A percentile compares a stretch with the other conserved stretches of the same genome.
phyloP scores from a whole-genome alignment of 2,888 invertebrate genomes.

The Ophonus ardosiacus region DNA sequence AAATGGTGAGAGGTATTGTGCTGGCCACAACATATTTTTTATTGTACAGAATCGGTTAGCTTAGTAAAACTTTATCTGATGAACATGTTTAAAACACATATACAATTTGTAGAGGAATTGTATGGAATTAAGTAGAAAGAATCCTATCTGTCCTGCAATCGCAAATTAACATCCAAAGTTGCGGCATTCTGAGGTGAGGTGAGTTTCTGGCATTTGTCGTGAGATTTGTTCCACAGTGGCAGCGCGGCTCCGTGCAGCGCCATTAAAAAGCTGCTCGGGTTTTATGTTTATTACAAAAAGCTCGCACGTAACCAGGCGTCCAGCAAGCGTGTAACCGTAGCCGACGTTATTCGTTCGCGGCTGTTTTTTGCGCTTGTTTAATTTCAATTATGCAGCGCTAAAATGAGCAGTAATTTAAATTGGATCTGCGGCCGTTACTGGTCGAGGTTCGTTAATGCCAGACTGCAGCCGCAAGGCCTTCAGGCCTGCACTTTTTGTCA shows the following conservation, averaged over 20 bases:
- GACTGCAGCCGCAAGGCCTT: constrained; percentile 26
- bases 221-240: constrained; percentile 2
- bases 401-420: constrained; percentile 59
- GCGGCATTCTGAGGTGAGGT: not conserved
- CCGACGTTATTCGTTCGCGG: constrained; percentile 37
- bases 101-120: too few relatives aligned
- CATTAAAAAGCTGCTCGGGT: constrained; percentile 37
- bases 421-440: constrained; percentile 54
- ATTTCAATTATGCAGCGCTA: constrained; percentile 60
- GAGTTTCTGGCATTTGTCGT: not conserved
- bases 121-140: too few relatives aligned
- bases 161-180: too few relatives aligned
- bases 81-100: too few relatives aligned
- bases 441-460: constrained; percentile 48
- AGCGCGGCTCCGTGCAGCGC: not conserved
- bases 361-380: constrained; percentile 54
- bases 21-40: too few relatives aligned
- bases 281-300: constrained; percentile 53
- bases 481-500: constrained; percentile 27
- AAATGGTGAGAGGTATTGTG: too few relatives aligned
- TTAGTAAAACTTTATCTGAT: too few relatives aligned
- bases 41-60: too few relatives aligned
- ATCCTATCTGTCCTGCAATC: too few relatives aligned
- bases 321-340: constrained; percentile 37
- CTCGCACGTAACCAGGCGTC: constrained; percentile 24